These are phyloP conservation scores for Gryllus bimaculatus DNA, from an alignment of 1,140 invertebrate genomes.

Conservation along the genomic window DNA sequence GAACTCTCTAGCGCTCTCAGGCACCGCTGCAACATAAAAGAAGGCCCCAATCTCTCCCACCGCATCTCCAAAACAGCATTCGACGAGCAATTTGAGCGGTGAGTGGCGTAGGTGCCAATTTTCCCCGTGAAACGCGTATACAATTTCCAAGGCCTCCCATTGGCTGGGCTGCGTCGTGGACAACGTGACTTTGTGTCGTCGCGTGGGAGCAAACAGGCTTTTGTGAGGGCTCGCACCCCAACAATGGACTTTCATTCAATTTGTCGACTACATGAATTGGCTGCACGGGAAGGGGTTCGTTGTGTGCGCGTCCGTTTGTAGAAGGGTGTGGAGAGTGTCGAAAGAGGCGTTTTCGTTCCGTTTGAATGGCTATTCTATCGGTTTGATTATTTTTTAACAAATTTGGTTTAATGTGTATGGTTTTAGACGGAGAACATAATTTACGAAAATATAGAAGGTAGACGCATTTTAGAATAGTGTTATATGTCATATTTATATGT, in stretches of 20 bases:
- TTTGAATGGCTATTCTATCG: neutral
- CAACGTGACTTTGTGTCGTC: neutral
- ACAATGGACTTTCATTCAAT: neutral
- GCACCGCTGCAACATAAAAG: neutral
- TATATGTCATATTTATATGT: too few species aligned
- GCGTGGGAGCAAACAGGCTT: conserved; percentile 2
- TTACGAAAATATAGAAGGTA: too few species aligned
- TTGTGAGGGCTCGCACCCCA: neutral
- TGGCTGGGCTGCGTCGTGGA: neutral
- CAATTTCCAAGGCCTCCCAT: neutral
- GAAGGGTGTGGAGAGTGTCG: neutral
- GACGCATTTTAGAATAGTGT: too few species aligned
- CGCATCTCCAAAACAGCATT: conserved; percentile 1
- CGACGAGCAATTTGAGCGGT: neutral
- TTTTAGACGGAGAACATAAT: too few species aligned
- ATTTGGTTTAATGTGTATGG: neutral
- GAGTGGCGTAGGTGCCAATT: conserved; percentile 2
- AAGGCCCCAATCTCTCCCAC: neutral
- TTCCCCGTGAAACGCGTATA: conserved; percentile 3
- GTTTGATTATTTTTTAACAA: neutral
- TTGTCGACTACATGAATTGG: neutral
- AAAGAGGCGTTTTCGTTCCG: neutral
- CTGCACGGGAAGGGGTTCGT: neutral
- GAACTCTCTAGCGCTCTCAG: neutral
- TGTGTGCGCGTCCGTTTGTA: neutral